Evolutionary conservation across 2,888 invertebrate genomes (phyloP).

Genomic region (Zaprionus obscuricornis): DNA sequence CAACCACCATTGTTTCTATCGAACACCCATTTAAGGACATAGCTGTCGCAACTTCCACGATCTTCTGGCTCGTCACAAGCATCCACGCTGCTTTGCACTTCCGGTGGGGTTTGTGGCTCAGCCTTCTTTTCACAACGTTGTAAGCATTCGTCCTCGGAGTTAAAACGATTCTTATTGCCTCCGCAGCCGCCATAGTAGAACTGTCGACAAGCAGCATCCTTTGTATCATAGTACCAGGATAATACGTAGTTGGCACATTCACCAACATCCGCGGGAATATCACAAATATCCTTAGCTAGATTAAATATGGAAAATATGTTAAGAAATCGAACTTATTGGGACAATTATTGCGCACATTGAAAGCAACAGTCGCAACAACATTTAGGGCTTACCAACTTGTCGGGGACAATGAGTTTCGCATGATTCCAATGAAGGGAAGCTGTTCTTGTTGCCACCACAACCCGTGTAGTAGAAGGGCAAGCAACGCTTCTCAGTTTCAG

Average conservation of each 20-base stretch:
- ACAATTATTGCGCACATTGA: conserved; percentile 50
- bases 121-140: conserved; percentile 86
- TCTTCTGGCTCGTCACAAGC: conserved; percentile 88
- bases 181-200: conserved; percentile 96
- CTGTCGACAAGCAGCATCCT: conserved; percentile 88
- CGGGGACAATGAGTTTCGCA: conserved; percentile 92
- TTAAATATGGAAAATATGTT: conserved; percentile 20
- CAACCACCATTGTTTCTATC: conserved; percentile 90
- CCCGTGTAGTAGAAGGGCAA: conserved; percentile 97
- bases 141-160: conserved; percentile 87
- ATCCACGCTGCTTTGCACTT: conserved; percentile 35
- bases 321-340: background rate
- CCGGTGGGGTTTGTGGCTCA: conserved; percentile 73
- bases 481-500: conserved; percentile 92
- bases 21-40: conserved; percentile 91
- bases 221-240: conserved; percentile 93
- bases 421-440: conserved; percentile 89
- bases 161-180: conserved; percentile 95
- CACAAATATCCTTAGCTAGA: conserved; percentile 88
- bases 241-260: conserved; percentile 90
- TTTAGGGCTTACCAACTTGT: conserved; percentile 88
- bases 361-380: conserved; percentile 67
- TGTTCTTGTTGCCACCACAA: conserved; percentile 95
- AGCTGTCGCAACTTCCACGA: conserved; percentile 90
- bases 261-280: conserved; percentile 90